A percentile compares a stretch with the other conserved stretches of the same genome.
Evolutionary conservation across 2,113 vertebrate species (phyloP).

Genomic region (Erythrolamprus reginae): DNA sequence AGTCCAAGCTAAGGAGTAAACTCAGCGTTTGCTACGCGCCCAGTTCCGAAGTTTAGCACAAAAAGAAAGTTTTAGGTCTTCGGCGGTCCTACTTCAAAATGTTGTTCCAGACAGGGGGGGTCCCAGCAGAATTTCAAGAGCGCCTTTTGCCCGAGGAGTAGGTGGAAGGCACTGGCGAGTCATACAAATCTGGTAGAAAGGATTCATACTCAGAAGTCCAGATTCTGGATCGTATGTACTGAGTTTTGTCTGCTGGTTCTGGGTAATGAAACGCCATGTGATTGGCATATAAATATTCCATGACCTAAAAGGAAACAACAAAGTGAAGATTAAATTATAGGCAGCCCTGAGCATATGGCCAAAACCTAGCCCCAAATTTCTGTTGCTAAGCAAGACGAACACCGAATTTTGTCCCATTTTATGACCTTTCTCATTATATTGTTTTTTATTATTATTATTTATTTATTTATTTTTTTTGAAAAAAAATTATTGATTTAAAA

Average conservation of each 20-base stretch:
- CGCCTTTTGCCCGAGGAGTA: conserved; percentile 61
- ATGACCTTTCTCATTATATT: no score
- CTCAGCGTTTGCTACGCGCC: neutral
- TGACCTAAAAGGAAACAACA: conserved; percentile 72
- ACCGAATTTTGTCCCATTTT: neutral
- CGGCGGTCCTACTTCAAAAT: neutral
- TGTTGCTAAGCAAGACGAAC: neutral
- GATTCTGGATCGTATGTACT: conserved; percentile 76
- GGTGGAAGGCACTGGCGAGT: conserved; percentile 80
- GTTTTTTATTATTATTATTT: no score
- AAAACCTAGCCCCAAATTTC: neutral
- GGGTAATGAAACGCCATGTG: conserved; percentile 96
- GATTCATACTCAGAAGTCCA: conserved; percentile 90
- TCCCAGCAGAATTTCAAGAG: conserved; percentile 51
- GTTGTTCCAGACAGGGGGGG: conserved; percentile 26
- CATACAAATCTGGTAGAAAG: conserved; percentile 88
- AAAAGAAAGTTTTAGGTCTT: conserved; percentile 19
- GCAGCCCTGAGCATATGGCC: neutral
- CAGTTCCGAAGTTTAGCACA: neutral
- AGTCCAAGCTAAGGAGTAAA: conserved; percentile 2
- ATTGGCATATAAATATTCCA: conserved; percentile 87
- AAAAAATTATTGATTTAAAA: no score
- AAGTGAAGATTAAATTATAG: neutral
- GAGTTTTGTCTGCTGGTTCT: conserved; percentile 84
- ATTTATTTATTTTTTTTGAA: no score